Base-by-base conservation (phyloP, 1,140 invertebrate genomes). In the Littorina saxatilis region DNA sequence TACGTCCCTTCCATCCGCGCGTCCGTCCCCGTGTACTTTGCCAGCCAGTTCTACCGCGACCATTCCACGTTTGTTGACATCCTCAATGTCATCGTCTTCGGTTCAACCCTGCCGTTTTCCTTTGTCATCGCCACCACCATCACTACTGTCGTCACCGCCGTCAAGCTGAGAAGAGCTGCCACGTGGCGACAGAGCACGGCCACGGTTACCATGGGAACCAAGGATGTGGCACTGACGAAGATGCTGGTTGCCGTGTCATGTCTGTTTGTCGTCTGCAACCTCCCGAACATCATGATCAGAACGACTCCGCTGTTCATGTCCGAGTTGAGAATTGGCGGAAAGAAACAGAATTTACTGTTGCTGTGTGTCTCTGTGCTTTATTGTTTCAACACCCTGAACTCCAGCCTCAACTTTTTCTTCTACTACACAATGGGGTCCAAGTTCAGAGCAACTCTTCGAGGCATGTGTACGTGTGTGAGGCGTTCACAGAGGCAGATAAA, bases 361-460 rank as follows among this genome's bases (percentile, higher is more conserved):
- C 13, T 78, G 1, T 39, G 23, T 15, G n/a, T 52, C 35, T 27
- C 29, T 11, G 20, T 78, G 13, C 55, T 55, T 2, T 23, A 61
- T 4, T 37, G 61, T 35, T 63, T 29, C 9, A 37, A 61, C 9
- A 17, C 32, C 32, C 20, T 63, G 7, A 78, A 78, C 32, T 32
- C 50, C 32, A 35, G 55, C 35, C 13, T 63, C 50, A 78, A 63
- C 76, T 61, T 78, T 13, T 5, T 78, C 55, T 39, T 78, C n/a
- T 78, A 78, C 27, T 40, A 37, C 11, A 39, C 20, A n/a, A 78
- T 78, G 58, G 55, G 76, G 11, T 78, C 76, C 2, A 78, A 58
- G 23, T 78, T 63, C 32, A 7, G 76, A 40, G 9, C 9, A 2
- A 78, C 76, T 3, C 55, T 78, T 27, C 50, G 23, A 17, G 23